A percentile compares a stretch with the other conserved stretches of the same genome.
phyloP scores from a whole-genome alignment of 2,113 vertebrate species.

The Brienomyrus brachyistius region DNA sequence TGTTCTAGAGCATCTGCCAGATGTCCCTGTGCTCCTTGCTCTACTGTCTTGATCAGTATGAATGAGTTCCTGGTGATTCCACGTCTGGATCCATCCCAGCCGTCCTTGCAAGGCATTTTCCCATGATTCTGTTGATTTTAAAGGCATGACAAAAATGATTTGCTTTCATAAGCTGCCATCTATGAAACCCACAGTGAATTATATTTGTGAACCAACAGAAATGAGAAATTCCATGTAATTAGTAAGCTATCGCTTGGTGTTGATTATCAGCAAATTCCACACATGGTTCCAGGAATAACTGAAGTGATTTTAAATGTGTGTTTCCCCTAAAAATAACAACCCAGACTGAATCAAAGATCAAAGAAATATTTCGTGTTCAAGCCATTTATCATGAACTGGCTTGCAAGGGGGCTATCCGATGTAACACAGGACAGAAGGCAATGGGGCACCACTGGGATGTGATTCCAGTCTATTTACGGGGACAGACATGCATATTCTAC shows the following conservation, averaged over 20 bases:
- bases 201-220: background rate
- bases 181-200: background rate
- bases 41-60: background rate
- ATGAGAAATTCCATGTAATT: background rate
- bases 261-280: slow-evolving; percentile 54
- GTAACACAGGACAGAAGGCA: background rate
- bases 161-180: background rate
- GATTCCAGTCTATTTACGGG: background rate
- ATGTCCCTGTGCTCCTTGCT: background rate
- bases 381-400: background rate
- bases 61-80: background rate
- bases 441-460: background rate
- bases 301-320: slow-evolving; percentile 53
- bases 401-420: background rate
- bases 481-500: background rate
- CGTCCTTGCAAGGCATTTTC: background rate
- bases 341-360: slow-evolving; percentile 37
- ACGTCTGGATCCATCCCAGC: background rate
- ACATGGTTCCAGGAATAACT: slow-evolving; percentile 40
- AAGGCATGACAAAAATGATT: background rate
- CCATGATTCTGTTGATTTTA: background rate
- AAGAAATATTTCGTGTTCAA: background rate
- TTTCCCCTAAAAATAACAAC: slow-evolving; percentile 42
- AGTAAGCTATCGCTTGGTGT: slow-evolving; percentile 21
- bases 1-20: background rate